These are phyloP conservation scores for Chrysopilus asiliformis DNA, from an alignment of 2,888 invertebrate genomes.

Conservation along the genomic window DNA sequence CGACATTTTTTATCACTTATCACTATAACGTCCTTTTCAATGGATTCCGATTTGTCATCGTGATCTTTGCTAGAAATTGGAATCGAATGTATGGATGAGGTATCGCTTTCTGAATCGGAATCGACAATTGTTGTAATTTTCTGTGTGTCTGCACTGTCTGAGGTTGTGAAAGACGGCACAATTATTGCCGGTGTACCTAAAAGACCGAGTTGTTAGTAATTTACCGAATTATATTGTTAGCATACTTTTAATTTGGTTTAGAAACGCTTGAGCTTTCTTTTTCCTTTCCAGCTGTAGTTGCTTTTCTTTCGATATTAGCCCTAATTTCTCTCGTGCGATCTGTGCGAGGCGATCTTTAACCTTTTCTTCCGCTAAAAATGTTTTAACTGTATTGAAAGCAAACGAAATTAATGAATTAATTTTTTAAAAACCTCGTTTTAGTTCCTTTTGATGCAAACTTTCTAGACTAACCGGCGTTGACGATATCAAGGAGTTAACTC, in stretches of 20 bases:
- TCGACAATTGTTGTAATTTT: too few relatives aligned
- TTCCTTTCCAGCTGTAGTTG: conserved; percentile 58
- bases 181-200: too few relatives aligned
- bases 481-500: conserved; percentile 2
- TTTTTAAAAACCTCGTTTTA: conserved; percentile 19
- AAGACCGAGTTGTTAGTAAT: too few relatives aligned
- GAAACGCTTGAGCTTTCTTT: conserved; percentile 68
- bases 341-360: conserved; percentile 45
- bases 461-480: conserved; percentile 16
- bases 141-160: too few relatives aligned
- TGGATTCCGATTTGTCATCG: conserved; percentile 24
- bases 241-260: conserved; percentile 38
- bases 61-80: conserved; percentile 32
- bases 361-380: conserved; percentile 39
- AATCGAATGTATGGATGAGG: conserved; percentile 31
- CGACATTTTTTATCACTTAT: too few relatives aligned
- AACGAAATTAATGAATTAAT: background rate
- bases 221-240: background rate
- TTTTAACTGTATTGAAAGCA: background rate
- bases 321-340: conserved; percentile 44
- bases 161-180: too few relatives aligned
- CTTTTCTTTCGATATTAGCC: conserved; percentile 42
- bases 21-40: background rate
- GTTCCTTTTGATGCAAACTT: conserved; percentile 20
- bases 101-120: conserved; percentile 24